Percentiles rank a stretch among this genome's conserved stretches.
phyloP scores from a whole-genome alignment of 2,113 vertebrate species.

The Vulpes vulpes region DNA sequence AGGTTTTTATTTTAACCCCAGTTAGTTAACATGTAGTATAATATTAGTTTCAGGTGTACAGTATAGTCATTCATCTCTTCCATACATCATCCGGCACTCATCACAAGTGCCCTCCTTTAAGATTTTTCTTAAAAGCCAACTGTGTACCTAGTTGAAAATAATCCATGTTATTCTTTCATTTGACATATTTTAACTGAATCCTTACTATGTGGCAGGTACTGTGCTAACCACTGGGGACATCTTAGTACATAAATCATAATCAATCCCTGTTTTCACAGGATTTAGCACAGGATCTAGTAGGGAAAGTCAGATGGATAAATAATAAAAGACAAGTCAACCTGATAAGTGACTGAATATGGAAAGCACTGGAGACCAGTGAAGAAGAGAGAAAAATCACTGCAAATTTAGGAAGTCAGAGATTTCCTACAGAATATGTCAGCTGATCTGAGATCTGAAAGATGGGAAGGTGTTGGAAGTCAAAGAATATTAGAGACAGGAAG shows the following conservation, averaged over 20 bases:
- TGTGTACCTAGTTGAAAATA: neutral
- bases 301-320: neutral
- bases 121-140: slow-evolving; percentile 11
- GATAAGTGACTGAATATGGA: neutral
- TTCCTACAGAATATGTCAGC: neutral
- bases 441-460: neutral
- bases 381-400: neutral
- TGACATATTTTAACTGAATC: neutral
- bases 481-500: neutral
- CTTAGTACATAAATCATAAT: neutral
- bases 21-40: neutral
- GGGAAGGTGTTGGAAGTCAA: neutral
- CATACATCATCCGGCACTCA: neutral
- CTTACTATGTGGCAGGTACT: neutral
- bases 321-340: neutral
- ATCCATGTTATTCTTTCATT: neutral
- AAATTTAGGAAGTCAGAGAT: neutral
- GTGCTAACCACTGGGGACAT: neutral
- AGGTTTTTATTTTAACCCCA: neutral
- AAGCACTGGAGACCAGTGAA: neutral
- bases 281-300: neutral
- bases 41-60: neutral
- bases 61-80: neutral
- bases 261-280: neutral
- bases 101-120: neutral